Evolutionary conservation across 1,140 invertebrate genomes (phyloP), one percentile per base, ranked within the genome.

Genomic region (Papilio dardanus): DNA sequence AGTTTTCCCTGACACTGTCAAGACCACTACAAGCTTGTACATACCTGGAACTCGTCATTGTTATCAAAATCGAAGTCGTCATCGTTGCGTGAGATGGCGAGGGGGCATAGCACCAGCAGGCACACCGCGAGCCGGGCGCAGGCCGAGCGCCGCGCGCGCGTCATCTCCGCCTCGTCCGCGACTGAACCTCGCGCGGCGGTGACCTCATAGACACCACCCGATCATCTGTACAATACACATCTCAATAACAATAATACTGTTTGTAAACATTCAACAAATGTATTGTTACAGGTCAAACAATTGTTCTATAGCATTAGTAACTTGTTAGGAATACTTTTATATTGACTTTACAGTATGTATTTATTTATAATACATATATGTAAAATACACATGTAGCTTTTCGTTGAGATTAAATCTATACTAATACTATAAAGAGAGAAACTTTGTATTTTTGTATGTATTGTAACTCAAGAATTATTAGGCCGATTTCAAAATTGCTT

Each of bases 11-110:
- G 19, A 46, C 3, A 46, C 2, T 46, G n/a, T 16, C 1, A n/a
- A 46, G 2, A 37, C 7, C 4, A 19, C 3, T 19, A 46, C n/a
- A 4, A n/a, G 19, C 6, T 14, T 42, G 7, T 10, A 81, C 81
- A 78, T 24, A 93, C 93, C 91, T 93, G 91, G 74, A 92, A 89
- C 75, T 93, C 92, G 35, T 93, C 93, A 82, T 88, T 93, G 81
- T 89, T 90, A 78, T 93, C 93, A 77, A 94, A 94, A 24, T 91
- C 93, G 81, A 94, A 93, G 86, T 94, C 93, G 81, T 93, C 92
- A 76, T 94, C 93, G 79, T 89, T 88, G 71, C 89, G 80, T 66
- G 83, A 88, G 35, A 92, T 84, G 42, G 89, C 88, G 28, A 88
- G 83, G 35, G 89, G 86, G 77, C 86, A 90, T 76, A 90, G 79